Conservation (phyloP, 1,140 invertebrate genomes). For the Drosophila pseudoananassae region DNA sequence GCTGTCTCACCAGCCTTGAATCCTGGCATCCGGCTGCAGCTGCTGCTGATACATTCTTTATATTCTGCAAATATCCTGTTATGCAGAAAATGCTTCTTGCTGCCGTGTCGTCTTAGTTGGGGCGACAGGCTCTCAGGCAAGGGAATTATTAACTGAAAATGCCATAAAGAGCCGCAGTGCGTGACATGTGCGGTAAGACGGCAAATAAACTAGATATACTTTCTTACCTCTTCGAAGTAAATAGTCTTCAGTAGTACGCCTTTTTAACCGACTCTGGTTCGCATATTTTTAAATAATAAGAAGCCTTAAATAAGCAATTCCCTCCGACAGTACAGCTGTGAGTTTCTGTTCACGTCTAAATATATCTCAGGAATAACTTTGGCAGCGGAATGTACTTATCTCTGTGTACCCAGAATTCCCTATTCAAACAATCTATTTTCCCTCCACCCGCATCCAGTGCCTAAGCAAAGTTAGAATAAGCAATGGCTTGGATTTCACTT, state of each 20-base stretch:
- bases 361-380: constrained; percentile 17
- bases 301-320: constrained; percentile 19
- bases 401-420: constrained; percentile 46
- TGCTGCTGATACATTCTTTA: constrained; percentile 66
- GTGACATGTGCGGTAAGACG: constrained; percentile 24
- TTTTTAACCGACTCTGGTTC: not conserved
- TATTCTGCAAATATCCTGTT: constrained; percentile 72
- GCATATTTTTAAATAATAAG: not conserved
- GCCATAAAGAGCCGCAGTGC: constrained; percentile 24
- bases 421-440: constrained; percentile 48
- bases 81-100: constrained; percentile 64
- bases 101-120: constrained; percentile 39
- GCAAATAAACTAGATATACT: not conserved
- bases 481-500: constrained; percentile 49
- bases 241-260: no score
- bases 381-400: constrained; percentile 26
- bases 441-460: constrained; percentile 4
- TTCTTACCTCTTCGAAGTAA: not conserved
- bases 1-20: not conserved
- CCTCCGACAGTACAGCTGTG: constrained; percentile 25
- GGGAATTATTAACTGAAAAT: constrained; percentile 75
- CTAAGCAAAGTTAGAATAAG: constrained; percentile 33
- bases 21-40: constrained; percentile 37
- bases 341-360: constrained; percentile 15
- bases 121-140: constrained; percentile 53